Evolutionary conservation across 1,140 invertebrate genomes (phyloP).

Genomic region (Aleiodes sp.): DNA sequence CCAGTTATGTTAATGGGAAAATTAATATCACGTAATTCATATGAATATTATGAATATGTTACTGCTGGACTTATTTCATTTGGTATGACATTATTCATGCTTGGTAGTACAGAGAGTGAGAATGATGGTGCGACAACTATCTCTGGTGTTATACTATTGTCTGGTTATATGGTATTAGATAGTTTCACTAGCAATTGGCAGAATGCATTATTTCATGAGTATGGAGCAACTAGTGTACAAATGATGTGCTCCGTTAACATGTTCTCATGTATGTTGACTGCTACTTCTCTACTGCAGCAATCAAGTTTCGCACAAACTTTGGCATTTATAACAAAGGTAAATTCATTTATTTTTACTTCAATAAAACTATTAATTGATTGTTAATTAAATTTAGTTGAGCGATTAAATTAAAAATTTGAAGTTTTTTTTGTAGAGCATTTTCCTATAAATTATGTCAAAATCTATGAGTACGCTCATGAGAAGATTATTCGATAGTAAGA

Average conservation of each 20-base stretch:
- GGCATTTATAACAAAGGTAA: constrained; percentile 78
- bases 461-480: no score
- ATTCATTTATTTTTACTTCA: constrained; percentile 32
- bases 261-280: constrained; percentile 92
- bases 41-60: constrained; percentile 93
- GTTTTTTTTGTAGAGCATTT: no score
- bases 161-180: constrained; percentile 93
- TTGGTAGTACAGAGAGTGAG: constrained; percentile 72
- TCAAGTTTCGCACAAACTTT: constrained; percentile 81
- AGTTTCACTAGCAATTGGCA: constrained; percentile 99
- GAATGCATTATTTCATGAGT: constrained; percentile 85
- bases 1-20: constrained; percentile 99
- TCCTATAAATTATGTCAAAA: no score
- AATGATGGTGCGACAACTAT: constrained; percentile 78
- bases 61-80: constrained; percentile 89
- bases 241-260: constrained; percentile 99
- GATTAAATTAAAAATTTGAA: no score
- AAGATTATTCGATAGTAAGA: no score
- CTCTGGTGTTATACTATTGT: constrained; percentile 87
- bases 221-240: constrained; percentile 87
- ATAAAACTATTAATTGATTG: no score
- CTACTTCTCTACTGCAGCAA: constrained; percentile 88
- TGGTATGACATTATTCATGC: constrained; percentile 92
- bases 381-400: no score
- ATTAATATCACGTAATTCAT: constrained; percentile 87